Percentiles rank a stretch among this genome's conserved stretches.
These are phyloP conservation scores for Drosophila nebulosa DNA, from an alignment of 1,140 invertebrate genomes.

Conservation along the genomic window DNA sequence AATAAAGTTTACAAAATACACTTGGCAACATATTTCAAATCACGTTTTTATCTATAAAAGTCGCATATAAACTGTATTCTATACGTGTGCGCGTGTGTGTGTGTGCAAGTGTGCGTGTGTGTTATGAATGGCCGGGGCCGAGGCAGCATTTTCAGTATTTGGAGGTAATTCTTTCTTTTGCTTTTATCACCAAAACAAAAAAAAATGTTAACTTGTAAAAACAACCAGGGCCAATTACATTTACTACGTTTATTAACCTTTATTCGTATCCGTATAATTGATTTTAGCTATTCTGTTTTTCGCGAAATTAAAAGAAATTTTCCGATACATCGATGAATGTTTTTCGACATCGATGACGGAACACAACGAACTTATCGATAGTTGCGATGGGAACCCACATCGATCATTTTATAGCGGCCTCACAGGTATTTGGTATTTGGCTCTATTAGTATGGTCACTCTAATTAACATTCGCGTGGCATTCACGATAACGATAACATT, in stretches of 20 bases:
- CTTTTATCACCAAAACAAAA: background rate
- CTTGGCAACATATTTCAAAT: background rate
- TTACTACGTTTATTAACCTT: background rate
- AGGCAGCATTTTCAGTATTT: conserved; percentile 1
- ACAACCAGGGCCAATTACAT: conserved; percentile 8
- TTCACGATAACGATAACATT: too few relatives aligned
- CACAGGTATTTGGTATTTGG: too few relatives aligned
- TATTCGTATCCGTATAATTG: background rate
- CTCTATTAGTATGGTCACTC: too few relatives aligned
- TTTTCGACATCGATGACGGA: too few relatives aligned
- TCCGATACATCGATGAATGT: too few relatives aligned
- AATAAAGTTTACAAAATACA: background rate
- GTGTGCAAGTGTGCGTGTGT: conserved; percentile 40
- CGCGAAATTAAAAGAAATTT: conserved; percentile 41
- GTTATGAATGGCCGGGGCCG: conserved; percentile 30
- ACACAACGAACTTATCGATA: too few relatives aligned
- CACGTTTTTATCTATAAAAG: conserved; percentile 1
- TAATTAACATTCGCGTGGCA: too few relatives aligned
- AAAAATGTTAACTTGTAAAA: background rate
- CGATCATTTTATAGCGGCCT: too few relatives aligned
- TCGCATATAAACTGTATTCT: background rate
- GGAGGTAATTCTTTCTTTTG: background rate
- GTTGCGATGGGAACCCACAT: too few relatives aligned
- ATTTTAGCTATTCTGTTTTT: conserved; percentile 8
- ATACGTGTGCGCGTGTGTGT: background rate